A percentile compares a stretch with the other conserved stretches of the same genome.
Conservation (phyloP, 2,888 invertebrate species). For the Noctua fimbriata region DNA sequence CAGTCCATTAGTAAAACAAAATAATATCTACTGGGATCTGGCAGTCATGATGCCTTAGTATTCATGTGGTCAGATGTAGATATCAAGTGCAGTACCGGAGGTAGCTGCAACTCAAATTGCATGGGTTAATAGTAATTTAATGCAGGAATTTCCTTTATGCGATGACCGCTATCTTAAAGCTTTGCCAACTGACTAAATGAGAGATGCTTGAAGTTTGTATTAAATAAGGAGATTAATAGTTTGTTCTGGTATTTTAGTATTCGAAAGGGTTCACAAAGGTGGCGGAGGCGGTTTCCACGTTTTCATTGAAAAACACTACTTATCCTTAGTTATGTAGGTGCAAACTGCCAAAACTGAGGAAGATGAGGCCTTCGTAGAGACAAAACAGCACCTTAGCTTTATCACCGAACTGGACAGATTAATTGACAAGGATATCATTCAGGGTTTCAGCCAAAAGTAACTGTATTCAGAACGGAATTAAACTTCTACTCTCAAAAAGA, state of each 20-base stretch:
- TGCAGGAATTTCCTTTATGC: constrained; percentile 63
- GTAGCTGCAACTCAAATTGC: constrained; percentile 59
- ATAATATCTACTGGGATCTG: constrained; percentile 4
- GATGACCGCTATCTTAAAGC: constrained; percentile 55
- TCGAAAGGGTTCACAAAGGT: not conserved
- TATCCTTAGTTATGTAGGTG: not conserved
- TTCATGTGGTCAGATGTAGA: constrained; percentile 41
- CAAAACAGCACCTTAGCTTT: not conserved
- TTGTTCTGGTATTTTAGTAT: constrained; percentile 3
- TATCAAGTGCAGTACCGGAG: constrained; percentile 43
- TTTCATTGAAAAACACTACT: not conserved
- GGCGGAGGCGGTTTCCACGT: no score
- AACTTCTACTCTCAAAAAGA: not conserved
- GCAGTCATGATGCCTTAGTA: constrained; percentile 28
- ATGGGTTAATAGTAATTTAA: constrained; percentile 65
- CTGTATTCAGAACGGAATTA: not conserved
- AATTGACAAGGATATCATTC: not conserved
- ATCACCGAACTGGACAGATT: not conserved
- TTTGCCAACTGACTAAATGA: constrained; percentile 60
- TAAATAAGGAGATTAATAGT: constrained; percentile 17
- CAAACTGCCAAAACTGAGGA: not conserved
- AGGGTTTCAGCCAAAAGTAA: not conserved
- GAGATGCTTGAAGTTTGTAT: constrained; percentile 31
- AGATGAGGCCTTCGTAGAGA: not conserved
- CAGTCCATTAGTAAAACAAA: constrained; percentile 2